A percentile compares a stretch with the other conserved stretches of the same genome.
These are phyloP conservation scores for Junonia oenone DNA, from an alignment of 2,888 invertebrate genomes.

Conservation along the genomic window DNA sequence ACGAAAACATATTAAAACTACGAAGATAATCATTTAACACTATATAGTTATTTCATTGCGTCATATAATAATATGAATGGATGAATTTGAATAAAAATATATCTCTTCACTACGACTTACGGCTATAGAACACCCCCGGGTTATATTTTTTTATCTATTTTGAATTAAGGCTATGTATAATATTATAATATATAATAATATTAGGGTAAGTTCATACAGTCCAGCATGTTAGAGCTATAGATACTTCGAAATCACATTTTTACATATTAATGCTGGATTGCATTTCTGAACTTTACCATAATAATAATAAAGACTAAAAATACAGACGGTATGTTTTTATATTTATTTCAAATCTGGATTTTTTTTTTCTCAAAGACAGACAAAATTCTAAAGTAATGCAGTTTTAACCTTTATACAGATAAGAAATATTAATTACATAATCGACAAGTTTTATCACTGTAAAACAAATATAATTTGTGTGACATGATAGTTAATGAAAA, in stretches of 20 bases:
- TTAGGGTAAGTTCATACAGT: too few species aligned
- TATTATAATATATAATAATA: too few species aligned
- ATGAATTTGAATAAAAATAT: slow-evolving; percentile 27
- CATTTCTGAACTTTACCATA: too few species aligned
- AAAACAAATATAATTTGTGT: neutral
- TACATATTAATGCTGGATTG: too few species aligned
- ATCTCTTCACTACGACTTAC: slow-evolving; percentile 27
- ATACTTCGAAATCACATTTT: too few species aligned
- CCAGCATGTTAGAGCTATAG: too few species aligned
- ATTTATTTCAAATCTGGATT: neutral
- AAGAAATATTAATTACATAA: too few species aligned
- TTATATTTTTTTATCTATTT: slow-evolving; percentile 3
- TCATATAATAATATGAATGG: slow-evolving; percentile 11
- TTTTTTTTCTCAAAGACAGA: neutral
- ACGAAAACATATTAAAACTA: slow-evolving; percentile 8
- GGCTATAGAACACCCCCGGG: slow-evolving; percentile 28
- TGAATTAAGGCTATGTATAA: neutral
- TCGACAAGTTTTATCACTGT: neutral
- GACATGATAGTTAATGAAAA: neutral
- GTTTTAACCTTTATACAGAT: neutral
- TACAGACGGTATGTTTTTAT: neutral
- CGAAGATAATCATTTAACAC: slow-evolving; percentile 12
- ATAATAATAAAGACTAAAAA: neutral
- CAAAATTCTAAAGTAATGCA: neutral
- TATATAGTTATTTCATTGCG: slow-evolving; percentile 27